Evolutionary conservation across 2,113 vertebrate species (phyloP), one percentile per base, ranked within the genome.

Genomic region (Polyodon spathula): DNA sequence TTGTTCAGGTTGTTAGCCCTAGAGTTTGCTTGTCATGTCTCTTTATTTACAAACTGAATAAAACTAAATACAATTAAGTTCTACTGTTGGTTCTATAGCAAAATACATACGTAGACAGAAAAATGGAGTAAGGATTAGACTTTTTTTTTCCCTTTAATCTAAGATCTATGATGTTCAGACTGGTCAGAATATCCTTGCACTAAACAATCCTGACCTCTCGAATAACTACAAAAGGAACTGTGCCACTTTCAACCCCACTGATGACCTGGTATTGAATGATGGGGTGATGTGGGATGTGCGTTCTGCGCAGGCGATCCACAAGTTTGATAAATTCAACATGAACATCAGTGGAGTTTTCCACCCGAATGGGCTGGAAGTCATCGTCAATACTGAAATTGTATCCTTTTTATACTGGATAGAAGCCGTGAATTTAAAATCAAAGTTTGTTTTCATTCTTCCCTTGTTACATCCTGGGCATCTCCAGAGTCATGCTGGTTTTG

Each of bases 291-390:
- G 96, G 96, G 96, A 99, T 61, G 92, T 98, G 51, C 94, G 95
- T 72, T 93, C 92, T 0, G 86, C 94, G 64, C 93, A 96, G 81
- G 96, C 96, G 75, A 94, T 99, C 68, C 96, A 99, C 81, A 99
- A 99, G 79, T 99, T 99, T 72, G 96, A 99, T 84, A 99, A 99
- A 75, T 99, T 99, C 89, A 99, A 99, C 85, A 99, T 99, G 96
- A 99, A 97, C 77, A 98, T 99, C 88, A 99, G 96, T 63, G 96
- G 96, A 0, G 96, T 99, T 63, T 99, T 99, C 73, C 96, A 98
- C 75, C 96, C 96, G 44, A 99, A 97, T 40, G 86, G 94, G 58
- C 80, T 95, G 50, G 96, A 99, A 73, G 92, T 99, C 78, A 97
- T 99, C 81, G 81, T 99, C 54, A 99, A 98, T 76, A 98, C 96